Base-by-base conservation (phyloP, 2,113 vertebrate species). In the Etheostoma cragini region DNA sequence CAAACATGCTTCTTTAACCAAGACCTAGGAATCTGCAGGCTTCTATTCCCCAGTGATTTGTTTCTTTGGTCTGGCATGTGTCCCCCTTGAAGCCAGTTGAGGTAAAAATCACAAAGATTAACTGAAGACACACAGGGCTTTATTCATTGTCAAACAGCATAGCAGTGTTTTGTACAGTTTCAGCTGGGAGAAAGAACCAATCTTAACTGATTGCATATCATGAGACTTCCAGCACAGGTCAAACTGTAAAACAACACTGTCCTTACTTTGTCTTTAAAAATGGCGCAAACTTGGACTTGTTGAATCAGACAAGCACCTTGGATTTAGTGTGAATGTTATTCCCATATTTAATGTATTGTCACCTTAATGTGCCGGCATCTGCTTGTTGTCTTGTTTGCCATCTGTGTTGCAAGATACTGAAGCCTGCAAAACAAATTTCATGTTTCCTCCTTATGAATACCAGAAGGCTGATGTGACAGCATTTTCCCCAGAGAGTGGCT, bases 301-400 rank as follows among this genome's bases (percentile, higher is more conserved):
- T 68, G 35, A 47, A 53, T 65, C 11, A 62, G 33, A 76, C 54
- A 70, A 71, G 42, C 54, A 69, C 72, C 50, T 68, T 70, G 35
- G 24, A 26, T 68, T 80, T n/a, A n/a, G 38, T 38, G 45, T 13
- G 42, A 19, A 1, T 47, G 3, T 11, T n/a, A 17, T 3, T 79
- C 70, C 19, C n/a, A 3, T 54, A 56, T 67, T 71, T 61, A 8
- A 33, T 74, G 70, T 58, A 26, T 69, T 24, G 49, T 72, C 63
- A 68, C 53, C 81, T 78, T 52, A 76, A 80, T 65, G 33, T 46
- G 42, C 77, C 22, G 52, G 65, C 81, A 81, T 78, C 54, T 75
- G 70, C 65, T 81, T 52, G 77, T 70, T 69, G 63, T 83, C 73
- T 76, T 60, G 56, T 80, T 83, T 33, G 49, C 66, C 49, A 80